Evolutionary conservation across 2,113 vertebrate species (phyloP).

Genomic region (Hippoglossus stenolepis): DNA sequence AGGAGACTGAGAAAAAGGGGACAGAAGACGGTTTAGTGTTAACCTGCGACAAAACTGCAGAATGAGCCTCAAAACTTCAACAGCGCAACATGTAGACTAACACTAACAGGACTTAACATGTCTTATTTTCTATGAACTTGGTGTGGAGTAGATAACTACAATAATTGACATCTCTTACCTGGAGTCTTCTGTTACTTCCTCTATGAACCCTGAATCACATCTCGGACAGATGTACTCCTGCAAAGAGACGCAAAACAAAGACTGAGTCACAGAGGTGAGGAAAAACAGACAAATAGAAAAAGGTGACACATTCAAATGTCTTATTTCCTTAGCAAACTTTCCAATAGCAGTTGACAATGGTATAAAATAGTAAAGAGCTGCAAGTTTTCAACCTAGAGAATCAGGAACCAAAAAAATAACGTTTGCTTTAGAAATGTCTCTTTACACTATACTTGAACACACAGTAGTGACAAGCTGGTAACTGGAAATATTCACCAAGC

Average conservation of each 20-base stretch:
- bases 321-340: background rate
- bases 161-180: slow-evolving; percentile 80
- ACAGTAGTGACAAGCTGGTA: too few relatives aligned
- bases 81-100: background rate
- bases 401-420: background rate
- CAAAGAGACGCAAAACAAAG: slow-evolving; percentile 43
- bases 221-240: slow-evolving; percentile 95
- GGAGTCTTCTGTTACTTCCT: slow-evolving; percentile 96
- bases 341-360: background rate
- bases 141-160: background rate
- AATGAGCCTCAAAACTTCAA: background rate
- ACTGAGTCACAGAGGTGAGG: background rate
- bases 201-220: slow-evolving; percentile 95
- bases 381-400: background rate
- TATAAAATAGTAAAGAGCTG: background rate
- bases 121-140: slow-evolving; percentile 1
- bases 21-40: slow-evolving; percentile 37
- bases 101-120: background rate
- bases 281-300: background rate
- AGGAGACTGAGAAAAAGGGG: slow-evolving; percentile 85
- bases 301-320: slow-evolving; percentile 5
- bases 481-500: too few relatives aligned
- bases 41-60: slow-evolving; percentile 16
- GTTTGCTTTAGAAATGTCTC: too few relatives aligned
- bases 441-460: too few relatives aligned